These are phyloP conservation scores for Aradophagus sp. DNA, from an alignment of 1,140 invertebrate species.

Conservation along the genomic window DNA sequence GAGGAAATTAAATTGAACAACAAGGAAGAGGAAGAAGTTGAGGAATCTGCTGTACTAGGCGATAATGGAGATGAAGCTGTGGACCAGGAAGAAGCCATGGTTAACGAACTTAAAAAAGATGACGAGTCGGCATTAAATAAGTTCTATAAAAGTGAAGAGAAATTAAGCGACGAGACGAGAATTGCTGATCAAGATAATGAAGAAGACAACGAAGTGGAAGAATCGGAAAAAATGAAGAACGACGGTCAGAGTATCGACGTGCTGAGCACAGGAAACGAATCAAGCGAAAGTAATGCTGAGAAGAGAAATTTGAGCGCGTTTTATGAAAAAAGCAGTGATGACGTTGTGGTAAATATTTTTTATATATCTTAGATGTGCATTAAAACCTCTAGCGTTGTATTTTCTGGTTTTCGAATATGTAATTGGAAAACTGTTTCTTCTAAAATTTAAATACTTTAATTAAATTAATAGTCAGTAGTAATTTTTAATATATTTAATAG, in stretches of 20 bases:
- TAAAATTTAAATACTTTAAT: no score
- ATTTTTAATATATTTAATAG: no score
- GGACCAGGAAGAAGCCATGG: constrained; percentile 36
- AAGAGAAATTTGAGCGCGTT: constrained; percentile 21
- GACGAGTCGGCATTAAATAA: constrained; percentile 34
- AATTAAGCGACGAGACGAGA: constrained; percentile 6
- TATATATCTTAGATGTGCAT: no score
- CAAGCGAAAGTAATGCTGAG: constrained; percentile 24
- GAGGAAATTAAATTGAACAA: constrained; percentile 9
- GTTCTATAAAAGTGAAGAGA: constrained; percentile 27
- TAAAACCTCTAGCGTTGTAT: no score
- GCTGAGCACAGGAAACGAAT: constrained; percentile 40
- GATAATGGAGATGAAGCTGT: no score
- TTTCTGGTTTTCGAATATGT: no score
- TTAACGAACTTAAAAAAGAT: constrained; percentile 51
- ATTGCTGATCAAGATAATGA: constrained; percentile 20
- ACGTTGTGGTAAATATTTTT: constrained; percentile 49
- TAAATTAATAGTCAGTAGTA: no score
- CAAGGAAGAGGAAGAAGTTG: constrained; percentile 23
- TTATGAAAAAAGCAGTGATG: constrained; percentile 58
- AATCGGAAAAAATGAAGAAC: constrained; percentile 25
- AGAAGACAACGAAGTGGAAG: constrained; percentile 21
- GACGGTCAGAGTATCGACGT: constrained; percentile 23
- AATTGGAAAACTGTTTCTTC: no score
- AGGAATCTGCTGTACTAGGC: no score